Evolutionary conservation across 2,113 vertebrate species (phyloP).

Genomic region (Tyto alba): DNA sequence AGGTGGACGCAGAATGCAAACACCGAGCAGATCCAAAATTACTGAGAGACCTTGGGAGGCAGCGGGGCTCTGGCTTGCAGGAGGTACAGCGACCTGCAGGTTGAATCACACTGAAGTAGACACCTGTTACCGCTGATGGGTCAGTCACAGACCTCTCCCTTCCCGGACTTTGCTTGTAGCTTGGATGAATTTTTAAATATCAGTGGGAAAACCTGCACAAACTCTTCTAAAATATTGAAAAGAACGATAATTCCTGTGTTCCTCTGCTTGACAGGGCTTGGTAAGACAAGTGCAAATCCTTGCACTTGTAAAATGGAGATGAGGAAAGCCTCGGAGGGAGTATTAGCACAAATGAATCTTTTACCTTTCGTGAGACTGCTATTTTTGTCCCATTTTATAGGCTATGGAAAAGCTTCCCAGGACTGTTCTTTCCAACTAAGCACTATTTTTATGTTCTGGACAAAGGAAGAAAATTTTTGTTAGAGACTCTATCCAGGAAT

Average conservation of each 20-base stretch:
- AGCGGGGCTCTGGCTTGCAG: fast-evolving
- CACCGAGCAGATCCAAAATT: neutral
- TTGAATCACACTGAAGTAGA: fast-evolving
- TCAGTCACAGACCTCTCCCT: neutral
- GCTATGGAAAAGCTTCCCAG: neutral
- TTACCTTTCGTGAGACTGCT: neutral
- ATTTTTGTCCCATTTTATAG: neutral
- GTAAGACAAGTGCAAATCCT: neutral
- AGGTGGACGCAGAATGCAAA: neutral
- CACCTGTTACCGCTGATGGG: fast-evolving
- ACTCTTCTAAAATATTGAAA: neutral
- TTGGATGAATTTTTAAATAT: neutral
- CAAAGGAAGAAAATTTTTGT: neutral
- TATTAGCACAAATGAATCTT: neutral
- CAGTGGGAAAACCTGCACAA: neutral
- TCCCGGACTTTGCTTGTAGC: neutral
- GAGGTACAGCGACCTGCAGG: fast-evolving
- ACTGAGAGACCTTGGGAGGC: no score
- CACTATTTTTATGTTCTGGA: neutral
- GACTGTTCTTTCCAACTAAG: neutral
- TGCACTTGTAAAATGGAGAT: neutral
- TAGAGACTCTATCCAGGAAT: neutral
- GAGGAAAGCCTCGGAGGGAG: neutral
- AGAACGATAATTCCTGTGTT: neutral
- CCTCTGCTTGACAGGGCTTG: neutral